These are phyloP conservation scores for Drosophila guanche DNA, from an alignment of 1,140 invertebrate species.

Conservation along the genomic window DNA sequence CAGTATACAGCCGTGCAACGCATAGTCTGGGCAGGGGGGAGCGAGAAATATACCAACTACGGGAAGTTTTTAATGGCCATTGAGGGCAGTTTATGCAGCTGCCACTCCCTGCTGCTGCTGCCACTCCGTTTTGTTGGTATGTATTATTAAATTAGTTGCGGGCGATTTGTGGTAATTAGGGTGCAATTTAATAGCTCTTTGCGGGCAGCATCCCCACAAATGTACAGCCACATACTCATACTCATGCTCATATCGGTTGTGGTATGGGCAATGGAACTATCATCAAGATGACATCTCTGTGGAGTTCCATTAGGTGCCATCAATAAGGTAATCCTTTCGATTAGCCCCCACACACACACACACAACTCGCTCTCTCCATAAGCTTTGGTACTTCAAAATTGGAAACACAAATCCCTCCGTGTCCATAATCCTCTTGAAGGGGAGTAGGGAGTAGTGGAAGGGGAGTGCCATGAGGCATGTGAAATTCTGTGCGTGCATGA, in stretches of 20 bases:
- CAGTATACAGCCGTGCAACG: conserved; percentile 18
- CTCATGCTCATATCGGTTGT: no score
- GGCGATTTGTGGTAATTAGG: conserved; percentile 79
- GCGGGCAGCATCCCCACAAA: conserved; percentile 15
- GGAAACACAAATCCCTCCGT: conserved; percentile 3
- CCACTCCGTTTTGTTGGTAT: conserved; percentile 57
- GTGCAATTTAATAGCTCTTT: conserved; percentile 67
- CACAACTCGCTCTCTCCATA: no score
- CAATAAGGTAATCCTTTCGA: background rate
- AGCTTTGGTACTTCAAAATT: no score
- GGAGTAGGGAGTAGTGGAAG: no score
- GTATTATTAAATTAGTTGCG: conserved; percentile 81
- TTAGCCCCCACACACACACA: no score
- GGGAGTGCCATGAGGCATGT: background rate
- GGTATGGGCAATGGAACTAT: no score
- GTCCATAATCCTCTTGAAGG: conserved; percentile 23
- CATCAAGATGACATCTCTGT: no score
- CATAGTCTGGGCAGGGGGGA: background rate
- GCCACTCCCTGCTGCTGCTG: conserved; percentile 38
- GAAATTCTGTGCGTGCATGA: conserved; percentile 47
- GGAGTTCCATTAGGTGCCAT: no score
- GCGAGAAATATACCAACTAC: conserved; percentile 26
- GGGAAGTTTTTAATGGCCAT: conserved; percentile 75
- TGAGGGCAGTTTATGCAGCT: conserved; percentile 74
- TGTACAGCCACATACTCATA: background rate